Conservation (phyloP, 1,140 invertebrate genomes). For the Panagrolaimus sp. region DNA sequence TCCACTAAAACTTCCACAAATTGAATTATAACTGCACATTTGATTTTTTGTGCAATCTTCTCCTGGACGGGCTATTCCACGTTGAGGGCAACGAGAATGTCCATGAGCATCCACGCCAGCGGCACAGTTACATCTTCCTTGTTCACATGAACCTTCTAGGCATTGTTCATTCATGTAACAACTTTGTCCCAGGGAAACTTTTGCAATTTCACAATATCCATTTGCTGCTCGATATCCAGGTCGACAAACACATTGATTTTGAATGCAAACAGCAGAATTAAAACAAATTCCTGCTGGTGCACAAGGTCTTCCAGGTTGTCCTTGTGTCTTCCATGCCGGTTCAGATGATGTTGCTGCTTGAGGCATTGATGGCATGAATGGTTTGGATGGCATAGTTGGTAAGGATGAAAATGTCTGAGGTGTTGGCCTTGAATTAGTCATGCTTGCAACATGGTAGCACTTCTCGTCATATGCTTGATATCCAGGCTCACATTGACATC, state of each 20-base stretch:
- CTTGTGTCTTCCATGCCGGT: not conserved
- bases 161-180: conserved; percentile 51
- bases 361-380: not conserved
- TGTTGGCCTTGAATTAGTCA: too few species aligned
- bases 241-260: conserved; percentile 40
- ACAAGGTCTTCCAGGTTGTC: not conserved
- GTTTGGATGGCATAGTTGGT: too few species aligned
- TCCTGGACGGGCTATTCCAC: conserved; percentile 36
- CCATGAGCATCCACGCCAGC: not conserved
- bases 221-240: conserved; percentile 38
- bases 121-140: conserved; percentile 38
- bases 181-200: conserved; percentile 34
- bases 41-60: conserved; percentile 46
- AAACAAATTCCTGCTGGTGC: not conserved
- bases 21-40: conserved; percentile 46
- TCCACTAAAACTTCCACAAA: conserved; percentile 45
- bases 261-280: conserved; percentile 25
- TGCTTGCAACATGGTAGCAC: not conserved
- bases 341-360: not conserved
- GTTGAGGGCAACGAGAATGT: conserved; percentile 21
- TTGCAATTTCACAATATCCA: conserved; percentile 38
- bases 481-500: conserved; percentile 23
- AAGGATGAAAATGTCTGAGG: too few species aligned
- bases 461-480: not conserved
- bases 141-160: conserved; percentile 35